Evolutionary conservation across 2,888 invertebrate species (phyloP), one percentile per base, ranked within the genome.

Genomic region (Brachyopa scutellaris): DNA sequence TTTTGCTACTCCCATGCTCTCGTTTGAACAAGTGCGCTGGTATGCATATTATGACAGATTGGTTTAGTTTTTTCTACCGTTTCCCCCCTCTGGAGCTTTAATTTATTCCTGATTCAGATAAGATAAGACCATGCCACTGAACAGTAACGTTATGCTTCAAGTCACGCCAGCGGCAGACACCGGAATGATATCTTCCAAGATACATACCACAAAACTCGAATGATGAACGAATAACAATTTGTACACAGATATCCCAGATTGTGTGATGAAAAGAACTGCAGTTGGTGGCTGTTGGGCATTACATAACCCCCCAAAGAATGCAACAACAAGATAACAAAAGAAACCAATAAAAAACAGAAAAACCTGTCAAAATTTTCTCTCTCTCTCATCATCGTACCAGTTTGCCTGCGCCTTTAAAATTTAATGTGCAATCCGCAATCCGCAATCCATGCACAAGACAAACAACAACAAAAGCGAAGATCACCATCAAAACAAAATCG

Each of bases 41-140:
- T 66, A 77, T 82, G 70, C 66, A 77, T 76, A 77, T 82, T 82
- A 82, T 82, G 82, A 82, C 82, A 82, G 70, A 82, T 82, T 82
- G 77, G 59, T 72, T 51, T 66, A 17, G 62, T 57, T 70, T 57
- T 55, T 61, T 21, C 17, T 33, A 19, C 4, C 7, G 21, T 13
- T 38, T 23, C 62, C 45, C n/a, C n/a, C n/a, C n/a, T n/a, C n/a
- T n/a, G n/a, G n/a, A n/a, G 72, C 66, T 33, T 61, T 26, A 77
- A 72, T 77, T 61, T 70, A 82, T 82, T 77, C 77, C 59, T 59
- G 77, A 82, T 82, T 45, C 29, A 59, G 70, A 82, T 82, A 82
- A 77, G 82, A 82, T 82, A 70, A 38, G 51, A 15, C 21, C 51
- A 66, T 77, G 77, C 82, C 77, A 82, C 82, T 70, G 82, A 69